Conservation (phyloP, 2,888 invertebrate genomes). For the Lepidonotus clava region DNA sequence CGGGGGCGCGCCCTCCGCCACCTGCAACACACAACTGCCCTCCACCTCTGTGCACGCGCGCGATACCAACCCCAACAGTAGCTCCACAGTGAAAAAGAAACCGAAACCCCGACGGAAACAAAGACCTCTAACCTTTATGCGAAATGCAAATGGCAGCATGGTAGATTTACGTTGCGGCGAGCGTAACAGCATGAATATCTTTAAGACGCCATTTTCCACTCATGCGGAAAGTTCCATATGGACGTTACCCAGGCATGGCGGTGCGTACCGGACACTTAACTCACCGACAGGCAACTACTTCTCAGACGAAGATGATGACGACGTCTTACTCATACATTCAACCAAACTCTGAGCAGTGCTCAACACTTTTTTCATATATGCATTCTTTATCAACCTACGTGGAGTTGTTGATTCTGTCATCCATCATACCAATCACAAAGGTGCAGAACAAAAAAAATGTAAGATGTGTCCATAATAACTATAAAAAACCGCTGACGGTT, state of each 20-base stretch:
- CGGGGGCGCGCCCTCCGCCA: constrained; percentile 9
- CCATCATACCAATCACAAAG: constrained; percentile 35
- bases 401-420: constrained; percentile 45
- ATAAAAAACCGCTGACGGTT: neutral
- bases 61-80: constrained; percentile 1
- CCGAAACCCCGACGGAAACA: constrained; percentile 41
- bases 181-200: constrained; percentile 53
- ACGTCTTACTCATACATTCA: constrained; percentile 55
- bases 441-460: neutral
- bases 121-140: constrained; percentile 52
- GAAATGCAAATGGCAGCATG: constrained; percentile 57
- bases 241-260: constrained; percentile 48
- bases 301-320: constrained; percentile 56
- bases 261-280: constrained; percentile 45
- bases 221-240: constrained; percentile 31
- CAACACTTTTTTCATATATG: constrained; percentile 48
- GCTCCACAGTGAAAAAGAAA: constrained; percentile 54
- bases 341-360: constrained; percentile 52
- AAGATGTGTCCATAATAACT: constrained; percentile 4
- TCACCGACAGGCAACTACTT: constrained; percentile 52
- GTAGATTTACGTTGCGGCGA: constrained; percentile 53
- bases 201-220: constrained; percentile 53
- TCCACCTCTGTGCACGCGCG: constrained; percentile 5
- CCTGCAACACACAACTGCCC: neutral
- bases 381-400: constrained; percentile 36